phyloP scores from a whole-genome alignment of 2,113 vertebrate species.

The Otus sunia region DNA sequence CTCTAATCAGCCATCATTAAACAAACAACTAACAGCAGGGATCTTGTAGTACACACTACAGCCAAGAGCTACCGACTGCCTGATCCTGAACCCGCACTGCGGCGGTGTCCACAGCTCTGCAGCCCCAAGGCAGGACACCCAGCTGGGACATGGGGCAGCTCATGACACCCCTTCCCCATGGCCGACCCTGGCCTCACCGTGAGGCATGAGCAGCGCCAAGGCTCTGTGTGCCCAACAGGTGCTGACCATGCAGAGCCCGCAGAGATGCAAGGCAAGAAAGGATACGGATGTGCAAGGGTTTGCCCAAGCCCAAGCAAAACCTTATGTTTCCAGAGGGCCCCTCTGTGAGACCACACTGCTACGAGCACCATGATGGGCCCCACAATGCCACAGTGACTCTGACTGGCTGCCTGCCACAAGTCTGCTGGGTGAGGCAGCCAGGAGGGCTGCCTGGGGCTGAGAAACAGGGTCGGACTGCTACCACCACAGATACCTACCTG shows the following conservation, averaged over 20 bases:
- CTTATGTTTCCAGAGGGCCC: background rate
- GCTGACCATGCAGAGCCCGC: background rate
- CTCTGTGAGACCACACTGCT: background rate
- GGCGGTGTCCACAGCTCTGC: accelerated
- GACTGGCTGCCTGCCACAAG: background rate
- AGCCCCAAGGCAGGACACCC: background rate
- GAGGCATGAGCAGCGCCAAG: accelerated
- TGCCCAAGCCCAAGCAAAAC: background rate
- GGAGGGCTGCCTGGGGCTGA: background rate
- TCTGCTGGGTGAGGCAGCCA: background rate
- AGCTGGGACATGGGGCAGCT: accelerated
- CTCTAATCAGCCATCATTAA: background rate
- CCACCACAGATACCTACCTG: background rate
- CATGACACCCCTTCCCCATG: accelerated
- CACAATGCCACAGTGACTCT: background rate
- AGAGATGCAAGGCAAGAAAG: background rate
- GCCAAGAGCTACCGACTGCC: background rate
- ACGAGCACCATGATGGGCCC: background rate
- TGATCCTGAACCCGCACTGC: accelerated
- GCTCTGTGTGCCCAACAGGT: background rate
- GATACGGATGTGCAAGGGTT: too few relatives aligned
- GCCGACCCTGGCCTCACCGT: accelerated
- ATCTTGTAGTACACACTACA: accelerated
- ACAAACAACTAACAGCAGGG: background rate
- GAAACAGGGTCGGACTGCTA: background rate